A percentile compares a stretch with the other conserved stretches of the same genome.
Evolutionary conservation across 2,113 vertebrate species (phyloP).

Genomic region (Strix uralensis): DNA sequence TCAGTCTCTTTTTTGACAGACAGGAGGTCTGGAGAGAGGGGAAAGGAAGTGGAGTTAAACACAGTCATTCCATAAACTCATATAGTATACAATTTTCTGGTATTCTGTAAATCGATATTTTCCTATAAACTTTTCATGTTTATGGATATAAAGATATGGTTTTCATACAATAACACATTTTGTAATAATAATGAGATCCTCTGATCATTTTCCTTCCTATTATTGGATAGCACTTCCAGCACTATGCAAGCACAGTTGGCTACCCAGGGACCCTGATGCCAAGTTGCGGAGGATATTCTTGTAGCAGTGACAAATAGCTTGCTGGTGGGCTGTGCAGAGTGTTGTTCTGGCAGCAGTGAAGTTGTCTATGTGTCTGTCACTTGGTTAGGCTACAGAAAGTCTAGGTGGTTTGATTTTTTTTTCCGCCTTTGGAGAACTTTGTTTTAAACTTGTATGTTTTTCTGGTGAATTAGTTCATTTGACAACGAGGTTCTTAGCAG

Average conservation of each 20-base stretch:
- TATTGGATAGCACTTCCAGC: constrained; percentile 56
- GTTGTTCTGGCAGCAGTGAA: constrained; percentile 76
- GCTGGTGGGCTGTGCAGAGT: constrained; percentile 72
- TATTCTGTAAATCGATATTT: constrained; percentile 39
- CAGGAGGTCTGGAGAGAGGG: neutral
- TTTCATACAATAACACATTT: constrained; percentile 68
- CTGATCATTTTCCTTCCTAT: constrained; percentile 54
- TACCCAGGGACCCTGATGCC: constrained; percentile 74
- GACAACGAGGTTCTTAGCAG: constrained; percentile 57
- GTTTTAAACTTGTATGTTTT: constrained; percentile 71
- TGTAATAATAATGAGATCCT: constrained; percentile 65
- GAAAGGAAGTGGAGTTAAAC: neutral
- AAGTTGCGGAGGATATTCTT: constrained; percentile 78
- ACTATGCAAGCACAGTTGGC: constrained; percentile 72
- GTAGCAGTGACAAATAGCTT: constrained; percentile 77
- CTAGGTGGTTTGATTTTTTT: constrained; percentile 70
- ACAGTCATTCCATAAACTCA: neutral
- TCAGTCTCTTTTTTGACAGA: neutral
- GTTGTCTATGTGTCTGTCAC: constrained; percentile 80
- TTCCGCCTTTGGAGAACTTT: constrained; percentile 3
- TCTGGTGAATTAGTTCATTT: constrained; percentile 65
- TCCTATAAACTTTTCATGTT: constrained; percentile 41
- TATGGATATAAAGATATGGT: constrained; percentile 60
- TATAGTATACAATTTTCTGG: neutral
- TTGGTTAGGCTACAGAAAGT: constrained; percentile 69